These are phyloP conservation scores for Mastomys natalensis DNA, from an alignment of 2,113 vertebrate genomes.

Conservation along the genomic window DNA sequence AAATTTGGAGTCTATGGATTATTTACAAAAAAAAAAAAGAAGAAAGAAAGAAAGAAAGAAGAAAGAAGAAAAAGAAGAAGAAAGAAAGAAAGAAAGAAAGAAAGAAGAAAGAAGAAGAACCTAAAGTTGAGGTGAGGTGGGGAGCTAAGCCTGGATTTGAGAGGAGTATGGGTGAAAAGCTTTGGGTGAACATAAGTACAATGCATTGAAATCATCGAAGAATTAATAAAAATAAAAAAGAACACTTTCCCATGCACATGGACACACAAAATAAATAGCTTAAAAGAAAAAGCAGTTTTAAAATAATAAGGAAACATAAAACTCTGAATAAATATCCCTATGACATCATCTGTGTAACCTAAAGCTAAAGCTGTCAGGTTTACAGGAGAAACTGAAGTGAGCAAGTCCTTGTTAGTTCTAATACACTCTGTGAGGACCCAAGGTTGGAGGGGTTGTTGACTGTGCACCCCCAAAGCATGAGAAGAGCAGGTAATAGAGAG, in stretches of 20 bases:
- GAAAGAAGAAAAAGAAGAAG: too few relatives aligned
- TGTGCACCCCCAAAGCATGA: neutral
- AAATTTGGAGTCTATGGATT: neutral
- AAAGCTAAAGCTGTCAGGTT: neutral
- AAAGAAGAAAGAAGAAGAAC: too few relatives aligned
- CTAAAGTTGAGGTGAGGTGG: neutral
- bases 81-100: too few relatives aligned
- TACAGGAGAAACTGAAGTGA: neutral
- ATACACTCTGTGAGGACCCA: neutral
- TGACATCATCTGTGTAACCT: neutral
- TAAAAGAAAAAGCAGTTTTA: neutral
- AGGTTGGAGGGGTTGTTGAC: neutral
- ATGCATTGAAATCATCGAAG: neutral
- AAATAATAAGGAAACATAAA: neutral
- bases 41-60: too few relatives aligned
- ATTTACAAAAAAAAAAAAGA: neutral
- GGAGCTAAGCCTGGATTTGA: neutral
- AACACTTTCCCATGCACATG: neutral
- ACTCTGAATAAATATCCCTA: neutral
- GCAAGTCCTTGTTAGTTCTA: neutral
- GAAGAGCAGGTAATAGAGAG: neutral
- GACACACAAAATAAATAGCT: neutral
- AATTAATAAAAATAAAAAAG: neutral
- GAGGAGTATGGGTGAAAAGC: neutral
- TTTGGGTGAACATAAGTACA: neutral